phyloP scores from a whole-genome alignment of 2,113 vertebrate species.

The Phoenicopterus ruber region DNA sequence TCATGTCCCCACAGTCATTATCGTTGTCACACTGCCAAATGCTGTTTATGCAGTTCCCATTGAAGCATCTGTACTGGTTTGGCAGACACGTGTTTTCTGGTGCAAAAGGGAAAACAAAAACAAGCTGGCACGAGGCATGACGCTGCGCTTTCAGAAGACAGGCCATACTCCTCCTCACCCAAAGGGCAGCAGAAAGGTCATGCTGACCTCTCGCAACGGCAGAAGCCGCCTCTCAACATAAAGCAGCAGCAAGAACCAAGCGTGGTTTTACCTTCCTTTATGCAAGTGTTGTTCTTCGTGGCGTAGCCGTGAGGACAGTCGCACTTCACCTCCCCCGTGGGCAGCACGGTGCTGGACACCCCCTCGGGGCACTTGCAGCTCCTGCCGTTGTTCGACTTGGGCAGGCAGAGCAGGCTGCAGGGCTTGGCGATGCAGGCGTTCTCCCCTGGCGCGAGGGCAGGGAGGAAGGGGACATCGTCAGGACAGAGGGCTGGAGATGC shows the following conservation, averaged over 20 bases:
- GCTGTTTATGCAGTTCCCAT: constrained; percentile 95
- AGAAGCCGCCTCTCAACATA: background rate
- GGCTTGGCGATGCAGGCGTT: constrained; percentile 86
- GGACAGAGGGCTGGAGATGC: background rate
- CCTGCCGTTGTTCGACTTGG: constrained; percentile 79
- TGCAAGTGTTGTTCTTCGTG: constrained; percentile 81
- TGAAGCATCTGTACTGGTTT: constrained; percentile 93
- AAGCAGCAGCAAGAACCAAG: background rate
- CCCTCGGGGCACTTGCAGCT: constrained; percentile 91
- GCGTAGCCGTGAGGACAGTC: constrained; percentile 87
- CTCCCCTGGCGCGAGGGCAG: constrained; percentile 70
- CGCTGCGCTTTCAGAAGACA: rapidly evolving
- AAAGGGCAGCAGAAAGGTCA: background rate
- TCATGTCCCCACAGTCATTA: constrained; percentile 98
- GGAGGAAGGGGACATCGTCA: background rate
- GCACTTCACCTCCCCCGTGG: constrained; percentile 83
- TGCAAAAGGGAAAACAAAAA: background rate
- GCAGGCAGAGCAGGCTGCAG: constrained; percentile 91
- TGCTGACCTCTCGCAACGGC: rapidly evolving
- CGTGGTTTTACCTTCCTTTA: constrained; percentile 79
- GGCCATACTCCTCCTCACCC: rapidly evolving
- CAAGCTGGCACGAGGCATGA: background rate
- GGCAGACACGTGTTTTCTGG: constrained; percentile 86
- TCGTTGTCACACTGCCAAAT: constrained; percentile 98
- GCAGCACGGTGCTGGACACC: constrained; percentile 70